Evolutionary conservation across 2,888 invertebrate genomes (phyloP).

Genomic region (Tenodera sinensis): DNA sequence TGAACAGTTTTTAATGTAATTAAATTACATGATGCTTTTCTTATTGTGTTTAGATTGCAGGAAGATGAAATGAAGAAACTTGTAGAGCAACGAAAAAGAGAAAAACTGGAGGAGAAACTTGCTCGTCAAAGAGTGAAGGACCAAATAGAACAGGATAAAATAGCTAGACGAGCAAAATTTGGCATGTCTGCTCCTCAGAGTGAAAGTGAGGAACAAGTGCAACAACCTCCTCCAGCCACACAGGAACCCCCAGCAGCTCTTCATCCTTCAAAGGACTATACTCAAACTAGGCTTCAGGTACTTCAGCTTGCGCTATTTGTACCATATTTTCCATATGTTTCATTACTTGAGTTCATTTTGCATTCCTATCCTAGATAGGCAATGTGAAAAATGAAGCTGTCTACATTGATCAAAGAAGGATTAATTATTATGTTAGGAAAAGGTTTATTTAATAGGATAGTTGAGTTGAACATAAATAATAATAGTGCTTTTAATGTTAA

Average conservation of each 20-base stretch:
- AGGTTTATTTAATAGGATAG: no score
- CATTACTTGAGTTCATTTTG: no score
- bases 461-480: no score
- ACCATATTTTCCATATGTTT: no score
- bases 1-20: no score
- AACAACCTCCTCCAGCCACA: conserved; percentile 43
- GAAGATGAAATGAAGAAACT: conserved; percentile 82
- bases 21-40: no score
- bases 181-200: conserved; percentile 37
- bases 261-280: conserved; percentile 56
- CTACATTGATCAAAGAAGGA: no score
- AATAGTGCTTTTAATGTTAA: no score
- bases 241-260: conserved; percentile 36
- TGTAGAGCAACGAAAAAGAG: conserved; percentile 79
- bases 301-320: no score
- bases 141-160: conserved; percentile 88
- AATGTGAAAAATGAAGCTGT: no score
- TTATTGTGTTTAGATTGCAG: conserved; percentile 49
- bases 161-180: conserved; percentile 70
- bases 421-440: no score
- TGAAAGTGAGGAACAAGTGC: conserved; percentile 34
- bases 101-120: conserved; percentile 83
- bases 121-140: conserved; percentile 82
- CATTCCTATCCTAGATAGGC: no score
- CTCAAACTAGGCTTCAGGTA: conserved; percentile 65